Evolutionary conservation across 2,113 vertebrate species (phyloP).

Genomic region (Microtus montanus): DNA sequence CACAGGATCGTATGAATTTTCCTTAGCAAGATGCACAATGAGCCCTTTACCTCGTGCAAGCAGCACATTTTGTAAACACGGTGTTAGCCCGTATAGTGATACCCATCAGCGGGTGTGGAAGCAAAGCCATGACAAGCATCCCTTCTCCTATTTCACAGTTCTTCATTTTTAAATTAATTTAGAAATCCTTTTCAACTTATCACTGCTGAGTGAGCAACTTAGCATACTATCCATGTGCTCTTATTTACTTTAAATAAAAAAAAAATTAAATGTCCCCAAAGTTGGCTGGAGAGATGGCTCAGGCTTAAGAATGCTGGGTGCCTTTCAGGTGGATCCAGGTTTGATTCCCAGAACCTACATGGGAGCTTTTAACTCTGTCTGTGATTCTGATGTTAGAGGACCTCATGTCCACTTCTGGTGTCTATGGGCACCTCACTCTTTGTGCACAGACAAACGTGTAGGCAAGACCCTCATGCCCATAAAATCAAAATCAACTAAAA

Average conservation of each 20-base stretch:
- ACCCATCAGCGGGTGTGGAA: neutral
- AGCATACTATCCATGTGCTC: neutral
- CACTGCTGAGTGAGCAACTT: slow-evolving; percentile 2
- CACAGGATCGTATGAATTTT: slow-evolving; percentile 25
- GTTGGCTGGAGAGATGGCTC: neutral
- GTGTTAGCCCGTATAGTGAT: neutral
- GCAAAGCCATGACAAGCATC: neutral
- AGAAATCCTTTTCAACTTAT: slow-evolving; percentile 16
- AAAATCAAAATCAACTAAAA: neutral
- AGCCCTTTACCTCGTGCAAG: slow-evolving; percentile 30
- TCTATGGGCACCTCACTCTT: neutral
- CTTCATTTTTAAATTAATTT: slow-evolving; percentile 27
- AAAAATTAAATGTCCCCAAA: neutral
- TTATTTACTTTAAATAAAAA: neutral
- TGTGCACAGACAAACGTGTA: neutral
- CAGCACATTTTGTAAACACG: slow-evolving; percentile 31
- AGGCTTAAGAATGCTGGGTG: neutral
- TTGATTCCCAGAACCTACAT: neutral
- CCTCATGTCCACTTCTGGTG: neutral
- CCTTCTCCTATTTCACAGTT: neutral
- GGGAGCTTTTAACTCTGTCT: neutral
- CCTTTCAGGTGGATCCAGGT: neutral
- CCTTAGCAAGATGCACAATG: neutral
- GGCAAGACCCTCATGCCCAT: neutral
- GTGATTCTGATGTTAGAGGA: neutral